These are phyloP conservation scores for Panopea generosa DNA, from an alignment of 2,888 invertebrate genomes.

Conservation along the genomic window DNA sequence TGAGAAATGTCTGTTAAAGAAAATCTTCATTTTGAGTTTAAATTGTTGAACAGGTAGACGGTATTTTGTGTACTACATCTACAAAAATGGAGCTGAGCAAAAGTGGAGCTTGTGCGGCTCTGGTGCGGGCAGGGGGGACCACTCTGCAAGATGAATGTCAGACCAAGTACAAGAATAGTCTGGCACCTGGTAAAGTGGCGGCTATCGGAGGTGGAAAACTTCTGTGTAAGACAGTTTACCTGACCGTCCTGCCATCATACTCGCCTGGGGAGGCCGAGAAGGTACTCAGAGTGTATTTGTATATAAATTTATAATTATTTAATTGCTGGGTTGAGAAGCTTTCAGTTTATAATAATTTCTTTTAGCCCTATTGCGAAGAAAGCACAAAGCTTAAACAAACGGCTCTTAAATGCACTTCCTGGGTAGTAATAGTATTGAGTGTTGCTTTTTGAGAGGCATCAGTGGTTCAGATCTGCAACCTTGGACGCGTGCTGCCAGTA, in stretches of 20 bases:
- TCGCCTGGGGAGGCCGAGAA: neutral
- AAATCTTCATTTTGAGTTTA: too few species aligned
- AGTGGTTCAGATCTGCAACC: too few species aligned
- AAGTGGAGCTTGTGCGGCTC: conserved; percentile 49
- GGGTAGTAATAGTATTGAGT: too few species aligned
- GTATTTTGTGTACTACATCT: conserved; percentile 47
- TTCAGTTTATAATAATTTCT: too few species aligned
- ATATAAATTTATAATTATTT: neutral
- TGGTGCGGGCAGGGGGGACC: conserved; percentile 40
- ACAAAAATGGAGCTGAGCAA: conserved; percentile 34
- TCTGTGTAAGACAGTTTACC: conserved; percentile 37
- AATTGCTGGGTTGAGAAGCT: neutral
- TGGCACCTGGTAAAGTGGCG: conserved; percentile 35
- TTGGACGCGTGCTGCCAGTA: too few species aligned
- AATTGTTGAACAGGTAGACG: conserved; percentile 48
- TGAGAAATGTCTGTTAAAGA: too few species aligned
- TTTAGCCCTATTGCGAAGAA: too few species aligned
- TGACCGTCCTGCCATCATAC: conserved; percentile 42
- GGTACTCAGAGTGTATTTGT: neutral
- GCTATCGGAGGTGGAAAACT: conserved; percentile 44
- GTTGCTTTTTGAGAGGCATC: too few species aligned
- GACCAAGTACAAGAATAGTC: conserved; percentile 28
- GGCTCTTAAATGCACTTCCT: too few species aligned
- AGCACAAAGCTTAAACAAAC: too few species aligned
- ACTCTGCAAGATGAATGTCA: conserved; percentile 43